Evolutionary conservation across 2,888 invertebrate species (phyloP), one percentile per base, ranked within the genome.

Genomic region (Lysandra coridon): DNA sequence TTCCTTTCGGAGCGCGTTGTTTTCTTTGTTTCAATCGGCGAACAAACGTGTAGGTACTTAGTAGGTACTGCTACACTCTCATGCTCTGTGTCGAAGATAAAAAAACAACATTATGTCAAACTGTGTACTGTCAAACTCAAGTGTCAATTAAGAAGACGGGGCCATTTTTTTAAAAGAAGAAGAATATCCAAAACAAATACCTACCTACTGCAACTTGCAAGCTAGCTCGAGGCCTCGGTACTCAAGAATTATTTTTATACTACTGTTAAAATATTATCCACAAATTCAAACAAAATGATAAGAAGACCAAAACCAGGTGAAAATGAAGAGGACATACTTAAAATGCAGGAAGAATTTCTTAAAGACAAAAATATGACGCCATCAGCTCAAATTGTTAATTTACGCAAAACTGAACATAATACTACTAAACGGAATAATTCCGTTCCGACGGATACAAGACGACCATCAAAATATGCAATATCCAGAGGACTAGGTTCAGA

Each of bases 291-390:
- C 10, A 49, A 49, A 49, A 96, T 96, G 96, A 93, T 95, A 82
- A 93, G 93, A 82, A 93, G 97, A 83, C 97, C 97, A 0, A 96
- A 96, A 85, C 95, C 95, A 2, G 95, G 95, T 5, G 97, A 97
- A 87, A 95, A 95, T 73, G 97, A 98, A 84, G 96, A 97, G 23
- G 97, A 97, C 85, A 94, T 98, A 62, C 91, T 97, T 33, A 95
- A 95, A 80, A 96, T 97, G 95, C 97, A 98, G 87, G 95, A 96
- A 84, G 96, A 97, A 82, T 98, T 96, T 86, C 87, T 96, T 33
- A 92, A 88, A 69, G 94, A 96, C 82, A 95, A 95, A 44, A 91
- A 91, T 77, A 88, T 96, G 79, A 92, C 95, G 80, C 96, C 97
- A 2, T 95, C 97, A 0, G 97, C 96, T 0, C 95, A 95, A 85